Evolutionary conservation across 64 coral and sea anemone species (phyloP).

Genomic region (Cladopsammia gracilis): DNA sequence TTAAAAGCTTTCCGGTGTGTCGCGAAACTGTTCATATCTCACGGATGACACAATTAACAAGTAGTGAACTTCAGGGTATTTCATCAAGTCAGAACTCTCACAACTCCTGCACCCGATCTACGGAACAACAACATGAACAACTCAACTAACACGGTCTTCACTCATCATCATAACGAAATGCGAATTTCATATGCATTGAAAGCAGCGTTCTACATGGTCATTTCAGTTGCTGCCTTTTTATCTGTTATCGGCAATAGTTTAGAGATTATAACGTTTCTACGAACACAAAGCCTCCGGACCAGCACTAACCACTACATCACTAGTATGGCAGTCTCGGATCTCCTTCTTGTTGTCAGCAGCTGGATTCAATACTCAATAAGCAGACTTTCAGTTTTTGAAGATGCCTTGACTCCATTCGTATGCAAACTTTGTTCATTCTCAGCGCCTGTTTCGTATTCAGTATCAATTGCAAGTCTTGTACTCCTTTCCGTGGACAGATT

Average conservation of each 20-base stretch:
- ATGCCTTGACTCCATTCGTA: background rate
- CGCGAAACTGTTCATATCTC: too few relatives aligned
- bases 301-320: background rate
- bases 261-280: background rate
- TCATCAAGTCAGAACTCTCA: too few relatives aligned
- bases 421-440: background rate
- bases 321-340: background rate
- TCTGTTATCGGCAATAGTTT: background rate
- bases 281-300: background rate
- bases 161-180: too few relatives aligned
- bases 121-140: too few relatives aligned
- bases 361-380: background rate
- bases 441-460: background rate
- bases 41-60: too few relatives aligned
- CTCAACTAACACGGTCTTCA: too few relatives aligned
- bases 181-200: too few relatives aligned
- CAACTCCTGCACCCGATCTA: too few relatives aligned
- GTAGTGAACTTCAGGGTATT: too few relatives aligned
- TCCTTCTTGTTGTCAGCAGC: background rate
- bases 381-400: background rate
- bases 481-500: background rate
- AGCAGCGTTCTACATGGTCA: too few relatives aligned
- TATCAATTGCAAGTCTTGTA: background rate
- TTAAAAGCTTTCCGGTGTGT: too few relatives aligned
- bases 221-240: background rate